A percentile compares a stretch with the other conserved stretches of the same genome.
phyloP scores from a whole-genome alignment of 2,797 vertebrate genomes.

The Melanogrammus aeglefinus region DNA sequence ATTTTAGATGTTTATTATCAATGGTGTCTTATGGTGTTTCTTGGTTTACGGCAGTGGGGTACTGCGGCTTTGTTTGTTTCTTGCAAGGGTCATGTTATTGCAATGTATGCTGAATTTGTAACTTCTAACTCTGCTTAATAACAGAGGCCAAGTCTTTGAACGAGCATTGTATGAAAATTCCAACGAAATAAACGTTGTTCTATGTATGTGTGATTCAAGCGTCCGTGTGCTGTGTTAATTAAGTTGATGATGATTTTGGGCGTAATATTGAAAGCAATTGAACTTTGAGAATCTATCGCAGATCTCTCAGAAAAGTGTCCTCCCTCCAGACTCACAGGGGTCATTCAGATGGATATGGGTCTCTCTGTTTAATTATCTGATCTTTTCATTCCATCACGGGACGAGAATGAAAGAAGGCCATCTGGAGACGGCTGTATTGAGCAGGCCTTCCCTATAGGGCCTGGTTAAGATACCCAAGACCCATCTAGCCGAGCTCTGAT shows the following conservation, averaged over 20 bases:
- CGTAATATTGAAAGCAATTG: slow-evolving; percentile 39
- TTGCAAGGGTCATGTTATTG: slow-evolving; percentile 13
- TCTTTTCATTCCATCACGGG: slow-evolving; percentile 73
- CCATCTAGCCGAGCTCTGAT: slow-evolving; percentile 34
- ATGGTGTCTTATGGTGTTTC: slow-evolving; percentile 20
- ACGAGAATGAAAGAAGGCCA: slow-evolving; percentile 68
- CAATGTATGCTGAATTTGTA: slow-evolving; percentile 4
- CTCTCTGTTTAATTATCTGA: slow-evolving; percentile 71
- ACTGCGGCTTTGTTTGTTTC: slow-evolving; percentile 10
- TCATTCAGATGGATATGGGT: slow-evolving; percentile 74
- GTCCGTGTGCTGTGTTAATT: slow-evolving; percentile 52
- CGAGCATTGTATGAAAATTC: slow-evolving; percentile 14
- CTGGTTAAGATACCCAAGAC: slow-evolving; percentile 31
- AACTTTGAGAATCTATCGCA: slow-evolving; percentile 62
- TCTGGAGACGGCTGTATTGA: slow-evolving; percentile 67
- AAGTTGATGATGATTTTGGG: slow-evolving; percentile 54
- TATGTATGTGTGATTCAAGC: slow-evolving; percentile 36
- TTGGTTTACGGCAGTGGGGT: slow-evolving; percentile 10
- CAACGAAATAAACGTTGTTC: slow-evolving; percentile 29
- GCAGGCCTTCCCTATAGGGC: slow-evolving; percentile 46
- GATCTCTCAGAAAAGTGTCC: slow-evolving; percentile 12
- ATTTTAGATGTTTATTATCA: slow-evolving; percentile 16
- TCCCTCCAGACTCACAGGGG: slow-evolving; percentile 45
- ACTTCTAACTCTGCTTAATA: not conserved
- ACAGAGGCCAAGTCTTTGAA: not conserved